Percentiles rank a stretch among this genome's conserved stretches.
Conservation (phyloP, 2,113 vertebrate species). For the Lota lota region DNA sequence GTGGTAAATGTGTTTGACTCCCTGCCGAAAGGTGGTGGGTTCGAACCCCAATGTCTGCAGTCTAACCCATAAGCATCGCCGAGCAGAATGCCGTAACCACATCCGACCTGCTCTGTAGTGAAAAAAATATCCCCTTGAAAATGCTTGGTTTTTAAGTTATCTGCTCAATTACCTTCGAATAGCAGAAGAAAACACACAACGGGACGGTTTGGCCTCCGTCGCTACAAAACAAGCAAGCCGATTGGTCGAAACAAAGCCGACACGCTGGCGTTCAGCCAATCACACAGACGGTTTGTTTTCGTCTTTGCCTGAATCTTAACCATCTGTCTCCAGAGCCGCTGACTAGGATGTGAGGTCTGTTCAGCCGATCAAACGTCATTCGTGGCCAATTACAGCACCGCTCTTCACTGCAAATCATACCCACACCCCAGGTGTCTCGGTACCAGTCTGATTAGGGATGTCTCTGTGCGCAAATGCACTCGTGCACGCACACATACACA, state of each 20-base stretch:
- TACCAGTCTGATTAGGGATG: slow-evolving; percentile 36
- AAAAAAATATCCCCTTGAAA: no score
- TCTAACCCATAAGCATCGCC: no score
- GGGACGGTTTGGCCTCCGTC: slow-evolving; percentile 15
- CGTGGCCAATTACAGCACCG: not conserved
- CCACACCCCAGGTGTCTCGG: slow-evolving; percentile 27
- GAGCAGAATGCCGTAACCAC: no score
- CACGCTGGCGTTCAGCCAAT: slow-evolving; percentile 12
- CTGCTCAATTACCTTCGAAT: no score
- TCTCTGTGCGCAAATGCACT: not conserved
- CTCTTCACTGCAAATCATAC: slow-evolving; percentile 31
- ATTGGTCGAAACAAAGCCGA: slow-evolving; percentile 28
- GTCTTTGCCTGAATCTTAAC: slow-evolving; percentile 34
- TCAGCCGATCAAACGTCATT: slow-evolving; percentile 49
- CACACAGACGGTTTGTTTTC: slow-evolving; percentile 1
- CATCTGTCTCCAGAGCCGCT: slow-evolving; percentile 40
- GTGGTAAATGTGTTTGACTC: no score
- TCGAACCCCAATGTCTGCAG: no score
- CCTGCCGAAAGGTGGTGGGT: no score
- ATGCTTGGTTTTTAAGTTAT: no score
- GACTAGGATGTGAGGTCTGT: slow-evolving; percentile 30
- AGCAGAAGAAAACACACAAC: no score
- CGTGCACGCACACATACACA: slow-evolving; percentile 8
- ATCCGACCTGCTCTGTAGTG: no score
- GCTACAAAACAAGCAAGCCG: slow-evolving; percentile 27